Base-by-base conservation (phyloP, 2,888 invertebrate species). In the Dioctria linearis region DNA sequence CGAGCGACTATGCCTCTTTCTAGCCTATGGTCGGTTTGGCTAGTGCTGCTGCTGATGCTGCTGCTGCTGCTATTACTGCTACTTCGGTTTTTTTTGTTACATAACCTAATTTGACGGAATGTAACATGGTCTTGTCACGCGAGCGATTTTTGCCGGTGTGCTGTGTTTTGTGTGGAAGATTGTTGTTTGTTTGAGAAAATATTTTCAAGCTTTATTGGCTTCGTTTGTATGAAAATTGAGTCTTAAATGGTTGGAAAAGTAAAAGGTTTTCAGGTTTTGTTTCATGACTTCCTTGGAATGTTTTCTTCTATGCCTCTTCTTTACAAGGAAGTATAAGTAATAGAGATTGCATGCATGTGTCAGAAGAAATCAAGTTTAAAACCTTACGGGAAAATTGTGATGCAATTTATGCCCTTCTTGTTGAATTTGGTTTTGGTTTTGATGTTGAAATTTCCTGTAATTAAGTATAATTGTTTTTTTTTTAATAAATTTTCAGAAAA, bases 331-430 rank as follows among this genome's bases (percentile, higher is more conserved):
- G 71, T 71, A 51, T 51, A 39, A 37, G 13, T 37, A 37, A 13
- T 1, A 40, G 65, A 65, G 65, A 25, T 40, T 51, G 25, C 71
- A 51, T 51, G 25, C 71, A 51, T 71, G 71, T 57, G 71, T 71
- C 71, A 71, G 71, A 71, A 11, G 71, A 51, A 51, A 71, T 54
- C 71, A 71, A 71, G 71, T 71, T 71, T 71, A 71, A 71, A 71
- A 51, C 39, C 71, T 54, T 49, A 57, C 8, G 5, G 57, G 57
- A 11, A 46, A 8, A 46, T 46, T 9, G 13, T 9, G 51, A 51
- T 54, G 51, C 51, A 71, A 54, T 51, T 49, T 49, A 51, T 39
- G 71, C 51, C 54, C 71, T 71, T 71, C 8, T 8, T 25, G 46
- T 9, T 46, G n/a, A 5, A 42, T 46, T 67, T 42, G 67, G 67